These are phyloP conservation scores for Colinus virginianus DNA, from an alignment of 2,113 vertebrate genomes.

Conservation along the genomic window DNA sequence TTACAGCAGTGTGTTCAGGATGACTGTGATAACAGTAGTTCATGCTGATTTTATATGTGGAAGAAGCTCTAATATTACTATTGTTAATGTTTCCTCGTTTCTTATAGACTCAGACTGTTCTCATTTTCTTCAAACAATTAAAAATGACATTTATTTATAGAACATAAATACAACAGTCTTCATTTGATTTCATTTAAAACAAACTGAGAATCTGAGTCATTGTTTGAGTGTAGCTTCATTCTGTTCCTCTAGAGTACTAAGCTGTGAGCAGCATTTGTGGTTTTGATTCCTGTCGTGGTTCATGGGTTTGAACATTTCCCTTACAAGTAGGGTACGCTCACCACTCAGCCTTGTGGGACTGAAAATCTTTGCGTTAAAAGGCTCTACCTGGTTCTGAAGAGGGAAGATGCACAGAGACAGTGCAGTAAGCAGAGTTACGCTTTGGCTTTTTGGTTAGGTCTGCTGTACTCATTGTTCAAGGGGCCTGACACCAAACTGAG, in stretches of 20 bases:
- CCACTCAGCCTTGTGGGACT: fast-evolving
- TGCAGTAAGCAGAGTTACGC: slow-evolving; percentile 89
- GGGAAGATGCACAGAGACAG: slow-evolving; percentile 77
- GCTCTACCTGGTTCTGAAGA: neutral
- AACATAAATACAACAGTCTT: neutral
- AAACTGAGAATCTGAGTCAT: neutral
- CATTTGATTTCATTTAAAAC: neutral
- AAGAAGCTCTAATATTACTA: neutral
- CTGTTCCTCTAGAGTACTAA: neutral
- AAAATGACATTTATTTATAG: neutral
- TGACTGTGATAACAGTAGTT: neutral
- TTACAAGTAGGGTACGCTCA: neutral
- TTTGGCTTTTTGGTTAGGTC: slow-evolving; percentile 23
- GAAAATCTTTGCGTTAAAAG: neutral
- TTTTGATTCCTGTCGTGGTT: neutral
- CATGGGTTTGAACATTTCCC: fast-evolving
- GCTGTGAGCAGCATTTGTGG: neutral
- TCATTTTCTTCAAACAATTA: neutral
- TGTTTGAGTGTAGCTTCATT: neutral
- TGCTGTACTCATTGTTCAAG: slow-evolving; percentile 22
- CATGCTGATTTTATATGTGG: fast-evolving
- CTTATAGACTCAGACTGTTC: neutral
- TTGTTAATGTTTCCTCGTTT: neutral
- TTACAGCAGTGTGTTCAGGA: neutral
- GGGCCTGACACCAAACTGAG: neutral